Evolutionary conservation across 2,797 vertebrate species (phyloP), one percentile per base, ranked within the genome.

Genomic region (Salmo trutta): DNA sequence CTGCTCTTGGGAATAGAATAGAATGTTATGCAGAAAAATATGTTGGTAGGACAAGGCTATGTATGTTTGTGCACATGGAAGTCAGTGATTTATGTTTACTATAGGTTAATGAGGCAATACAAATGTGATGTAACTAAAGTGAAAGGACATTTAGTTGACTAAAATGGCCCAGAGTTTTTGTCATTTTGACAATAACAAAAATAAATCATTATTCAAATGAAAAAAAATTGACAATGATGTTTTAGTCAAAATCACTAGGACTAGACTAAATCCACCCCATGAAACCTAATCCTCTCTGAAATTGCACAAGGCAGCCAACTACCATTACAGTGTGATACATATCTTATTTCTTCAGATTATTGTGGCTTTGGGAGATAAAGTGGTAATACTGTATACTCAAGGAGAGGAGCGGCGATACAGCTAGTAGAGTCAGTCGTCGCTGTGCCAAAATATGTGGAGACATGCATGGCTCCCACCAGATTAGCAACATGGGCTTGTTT

Each of bases 371-470:
- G 89, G 87, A 92, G 86, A 91, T 94, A 91, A 92, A 88, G 93
- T 91, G 87, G 88, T 81, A 91, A 87, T 94, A 92, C 90, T 93
- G 93, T 93, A 94, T 95, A 95, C 94, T 94, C 93, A 94, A 91
- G 89, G 93, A 91, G 84, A 84, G 88, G 91, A 93, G 90, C 93
- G 92, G 89, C 91, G 91, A 94, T 91, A 93, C 94, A 95, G 92
- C 92, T 92, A 93, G 93, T 93, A 93, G 92, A 94, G 94, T 95
- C 90, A 85, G 91, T 87, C 91, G 91, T 95, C 92, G 87, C 92
- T 82, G 91, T 52, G 93, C 93, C 94, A 96, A 96, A 96, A 97
- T 96, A 96, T 97, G 95, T 96, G 95, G 95, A 95, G 94, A 94
- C 95, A 95, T 96, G 95, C 95, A 93, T 95, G 95, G 95, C 95